Percentiles rank a stretch among this genome's conserved stretches.
These are phyloP conservation scores for Gallinago media DNA, from an alignment of 2,113 vertebrate genomes.

Conservation along the genomic window DNA sequence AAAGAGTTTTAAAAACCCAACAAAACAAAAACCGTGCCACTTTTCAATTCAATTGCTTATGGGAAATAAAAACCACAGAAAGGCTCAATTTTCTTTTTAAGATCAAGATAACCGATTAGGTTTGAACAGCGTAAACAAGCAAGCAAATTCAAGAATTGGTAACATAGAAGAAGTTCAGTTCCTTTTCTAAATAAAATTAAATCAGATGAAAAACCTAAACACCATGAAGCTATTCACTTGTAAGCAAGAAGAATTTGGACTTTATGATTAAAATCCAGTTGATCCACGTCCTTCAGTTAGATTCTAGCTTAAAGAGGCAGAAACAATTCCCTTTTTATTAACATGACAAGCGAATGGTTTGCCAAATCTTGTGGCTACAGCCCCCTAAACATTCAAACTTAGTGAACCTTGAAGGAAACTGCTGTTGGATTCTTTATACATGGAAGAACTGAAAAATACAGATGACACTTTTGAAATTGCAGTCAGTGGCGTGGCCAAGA, in stretches of 20 bases:
- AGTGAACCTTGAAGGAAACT: slow-evolving; percentile 61
- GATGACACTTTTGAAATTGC: slow-evolving; percentile 52
- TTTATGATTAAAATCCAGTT: slow-evolving; percentile 12
- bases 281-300: slow-evolving; percentile 35
- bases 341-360: slow-evolving; percentile 34
- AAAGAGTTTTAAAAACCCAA: background rate
- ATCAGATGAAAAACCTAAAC: background rate
- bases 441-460: slow-evolving; percentile 40
- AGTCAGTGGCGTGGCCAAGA: slow-evolving; percentile 8
- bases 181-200: background rate
- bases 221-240: background rate
- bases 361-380: slow-evolving; percentile 57
- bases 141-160: background rate
- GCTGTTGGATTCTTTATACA: slow-evolving; percentile 42
- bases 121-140: slow-evolving; percentile 26
- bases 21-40: background rate
- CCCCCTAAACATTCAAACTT: slow-evolving; percentile 32
- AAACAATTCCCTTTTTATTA: slow-evolving; percentile 60
- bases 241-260: slow-evolving; percentile 14
- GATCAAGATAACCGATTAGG: background rate
- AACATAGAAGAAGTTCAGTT: background rate
- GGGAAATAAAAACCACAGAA: slow-evolving; percentile 5
- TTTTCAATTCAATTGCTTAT: background rate
- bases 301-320: slow-evolving; percentile 31
- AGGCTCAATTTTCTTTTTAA: slow-evolving; percentile 25